Evolutionary conservation across 1,140 invertebrate genomes (phyloP).

Genomic region (Bombus sylvicola): DNA sequence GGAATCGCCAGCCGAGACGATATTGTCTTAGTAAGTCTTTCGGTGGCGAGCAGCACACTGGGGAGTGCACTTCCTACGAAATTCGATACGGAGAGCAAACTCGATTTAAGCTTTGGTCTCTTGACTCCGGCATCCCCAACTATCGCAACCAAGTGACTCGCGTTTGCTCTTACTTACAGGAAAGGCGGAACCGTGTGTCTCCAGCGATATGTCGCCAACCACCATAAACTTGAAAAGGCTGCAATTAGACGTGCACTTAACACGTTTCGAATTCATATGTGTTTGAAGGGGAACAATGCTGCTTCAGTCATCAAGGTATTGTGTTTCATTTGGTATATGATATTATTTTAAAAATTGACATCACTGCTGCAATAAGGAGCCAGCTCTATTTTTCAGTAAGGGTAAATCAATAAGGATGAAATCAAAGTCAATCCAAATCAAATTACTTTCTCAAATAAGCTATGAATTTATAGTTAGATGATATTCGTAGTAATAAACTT

Average conservation of each 20-base stretch:
- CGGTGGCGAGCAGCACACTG: constrained; percentile 48
- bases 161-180: constrained; percentile 45
- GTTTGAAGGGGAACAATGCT: not conserved
- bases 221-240: not conserved
- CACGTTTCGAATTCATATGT: not conserved
- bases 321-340: not conserved
- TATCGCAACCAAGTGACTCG: constrained; percentile 52
- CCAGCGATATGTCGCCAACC: constrained; percentile 20
- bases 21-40: constrained; percentile 60
- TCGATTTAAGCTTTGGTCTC: constrained; percentile 66
- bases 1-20: constrained; percentile 31
- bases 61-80: constrained; percentile 56
- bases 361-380: not conserved
- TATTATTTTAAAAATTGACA: not conserved
- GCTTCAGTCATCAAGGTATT: not conserved
- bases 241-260: constrained; percentile 30
- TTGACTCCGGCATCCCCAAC: constrained; percentile 49
- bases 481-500: not conserved
- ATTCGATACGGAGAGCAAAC: constrained; percentile 66
- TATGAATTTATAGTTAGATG: not conserved
- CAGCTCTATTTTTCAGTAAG: not conserved
- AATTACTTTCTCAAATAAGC: not conserved
- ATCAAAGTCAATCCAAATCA: not conserved
- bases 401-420: not conserved
- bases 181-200: constrained; percentile 38